These are phyloP conservation scores for Phycodurus eques DNA, from an alignment of 2,113 vertebrate genomes.

Conservation along the genomic window DNA sequence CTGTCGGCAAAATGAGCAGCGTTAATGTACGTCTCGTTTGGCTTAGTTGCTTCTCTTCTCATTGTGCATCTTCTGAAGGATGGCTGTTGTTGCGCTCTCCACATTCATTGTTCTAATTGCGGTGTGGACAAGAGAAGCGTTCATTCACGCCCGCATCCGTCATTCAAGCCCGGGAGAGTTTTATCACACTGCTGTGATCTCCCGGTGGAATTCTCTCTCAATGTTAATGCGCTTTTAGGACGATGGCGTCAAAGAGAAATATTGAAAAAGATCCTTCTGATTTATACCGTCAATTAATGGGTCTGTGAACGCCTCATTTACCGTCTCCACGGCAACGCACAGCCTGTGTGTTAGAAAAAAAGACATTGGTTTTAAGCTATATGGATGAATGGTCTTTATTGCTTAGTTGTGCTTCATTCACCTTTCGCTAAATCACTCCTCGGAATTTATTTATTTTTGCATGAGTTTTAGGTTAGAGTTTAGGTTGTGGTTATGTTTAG, in stretches of 20 bases:
- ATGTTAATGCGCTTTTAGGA: slow-evolving; percentile 73
- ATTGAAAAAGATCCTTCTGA: slow-evolving; percentile 67
- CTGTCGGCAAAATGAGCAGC: slow-evolving; percentile 60
- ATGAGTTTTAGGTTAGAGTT: neutral
- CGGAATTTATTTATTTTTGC: slow-evolving; percentile 2
- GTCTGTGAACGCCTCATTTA: slow-evolving; percentile 59
- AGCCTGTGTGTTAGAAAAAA: neutral
- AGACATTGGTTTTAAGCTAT: neutral
- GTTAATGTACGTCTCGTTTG: slow-evolving; percentile 58
- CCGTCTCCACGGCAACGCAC: slow-evolving; percentile 28
- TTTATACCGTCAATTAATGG: slow-evolving; percentile 68
- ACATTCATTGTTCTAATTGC: slow-evolving; percentile 67
- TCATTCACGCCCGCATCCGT: slow-evolving; percentile 60
- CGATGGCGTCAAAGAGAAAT: slow-evolving; percentile 73
- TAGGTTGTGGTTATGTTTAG: too few relatives aligned
- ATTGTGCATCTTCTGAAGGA: slow-evolving; percentile 28
- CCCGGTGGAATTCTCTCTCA: slow-evolving; percentile 56
- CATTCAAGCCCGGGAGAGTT: slow-evolving; percentile 63
- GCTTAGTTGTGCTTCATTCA: neutral
- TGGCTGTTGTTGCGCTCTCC: slow-evolving; percentile 54
- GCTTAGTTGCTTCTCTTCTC: slow-evolving; percentile 45
- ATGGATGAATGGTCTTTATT: neutral
- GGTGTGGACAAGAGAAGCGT: slow-evolving; percentile 30
- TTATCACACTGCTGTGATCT: slow-evolving; percentile 67
- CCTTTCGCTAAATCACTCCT: neutral